A percentile compares a stretch with the other conserved stretches of the same genome.
These are phyloP conservation scores for Parus major DNA, from an alignment of 2,113 vertebrate genomes.

Conservation along the genomic window DNA sequence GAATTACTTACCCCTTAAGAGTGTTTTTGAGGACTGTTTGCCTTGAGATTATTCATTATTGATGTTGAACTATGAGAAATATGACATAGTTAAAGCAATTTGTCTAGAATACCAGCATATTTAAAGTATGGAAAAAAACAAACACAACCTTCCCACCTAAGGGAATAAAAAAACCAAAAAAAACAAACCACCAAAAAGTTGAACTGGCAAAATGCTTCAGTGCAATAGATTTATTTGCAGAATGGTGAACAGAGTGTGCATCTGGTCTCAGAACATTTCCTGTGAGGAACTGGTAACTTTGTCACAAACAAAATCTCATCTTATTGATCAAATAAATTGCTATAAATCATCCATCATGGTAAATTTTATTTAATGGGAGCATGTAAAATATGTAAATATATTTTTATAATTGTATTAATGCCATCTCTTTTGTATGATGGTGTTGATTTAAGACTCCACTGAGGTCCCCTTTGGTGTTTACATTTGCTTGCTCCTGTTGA, in stretches of 20 bases:
- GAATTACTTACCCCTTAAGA: background rate
- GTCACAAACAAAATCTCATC: background rate
- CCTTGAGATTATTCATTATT: background rate
- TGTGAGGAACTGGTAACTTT: background rate
- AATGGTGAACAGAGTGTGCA: background rate
- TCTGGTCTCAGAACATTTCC: background rate
- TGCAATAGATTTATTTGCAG: background rate
- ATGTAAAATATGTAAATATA: background rate
- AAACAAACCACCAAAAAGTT: background rate
- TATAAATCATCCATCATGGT: background rate
- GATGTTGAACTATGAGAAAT: background rate
- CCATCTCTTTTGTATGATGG: background rate
- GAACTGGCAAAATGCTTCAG: background rate
- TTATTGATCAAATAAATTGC: background rate
- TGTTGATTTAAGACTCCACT: background rate
- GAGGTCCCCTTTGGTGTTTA: background rate
- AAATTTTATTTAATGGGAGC: background rate
- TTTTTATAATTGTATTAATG: background rate
- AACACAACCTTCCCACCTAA: background rate
- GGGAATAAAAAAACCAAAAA: background rate
- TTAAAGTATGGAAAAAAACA: background rate
- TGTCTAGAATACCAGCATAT: background rate
- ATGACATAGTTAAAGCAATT: background rate
- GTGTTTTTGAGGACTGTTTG: background rate
- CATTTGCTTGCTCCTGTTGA: constrained; percentile 6